Percentiles rank a stretch among this genome's conserved stretches.
phyloP scores from a whole-genome alignment of 2,113 vertebrate genomes.

The Hippocampus comes region DNA sequence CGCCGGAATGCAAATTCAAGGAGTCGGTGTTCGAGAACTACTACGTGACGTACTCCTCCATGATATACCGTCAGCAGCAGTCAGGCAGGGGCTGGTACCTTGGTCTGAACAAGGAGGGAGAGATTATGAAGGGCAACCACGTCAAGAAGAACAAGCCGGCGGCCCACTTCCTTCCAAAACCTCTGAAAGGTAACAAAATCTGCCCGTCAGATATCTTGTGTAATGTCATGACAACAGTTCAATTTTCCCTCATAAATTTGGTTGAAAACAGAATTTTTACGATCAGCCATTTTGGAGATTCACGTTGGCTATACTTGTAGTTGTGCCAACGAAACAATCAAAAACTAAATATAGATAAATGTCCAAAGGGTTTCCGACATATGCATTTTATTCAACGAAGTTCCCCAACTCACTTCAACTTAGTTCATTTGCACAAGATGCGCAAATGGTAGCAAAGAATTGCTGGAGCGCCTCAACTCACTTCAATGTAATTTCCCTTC shows the following conservation, averaged over 20 bases:
- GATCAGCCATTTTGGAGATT: too few species aligned
- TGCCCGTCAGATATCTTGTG: neutral
- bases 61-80: conserved; percentile 98
- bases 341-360: too few species aligned
- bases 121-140: conserved; percentile 99
- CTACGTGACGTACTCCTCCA: conserved; percentile 98
- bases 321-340: too few species aligned
- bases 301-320: too few species aligned
- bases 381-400: too few species aligned
- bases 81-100: conserved; percentile 98
- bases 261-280: neutral
- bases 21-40: conserved; percentile 99
- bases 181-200: conserved; percentile 86
- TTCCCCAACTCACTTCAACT: too few species aligned
- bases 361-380: too few species aligned
- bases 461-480: too few species aligned
- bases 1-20: conserved; percentile 98
- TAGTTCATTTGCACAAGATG: too few species aligned
- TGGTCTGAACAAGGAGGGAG: conserved; percentile 99
- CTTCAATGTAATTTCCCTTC: too few species aligned
- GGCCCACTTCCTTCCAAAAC: conserved; percentile 98
- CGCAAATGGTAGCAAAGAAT: too few species aligned
- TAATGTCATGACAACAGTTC: neutral
- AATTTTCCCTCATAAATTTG: neutral
- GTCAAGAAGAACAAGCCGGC: conserved; percentile 99